Evolutionary conservation across 2,888 invertebrate genomes (phyloP), one percentile per base, ranked within the genome.

Genomic region (Muscina levida): DNA sequence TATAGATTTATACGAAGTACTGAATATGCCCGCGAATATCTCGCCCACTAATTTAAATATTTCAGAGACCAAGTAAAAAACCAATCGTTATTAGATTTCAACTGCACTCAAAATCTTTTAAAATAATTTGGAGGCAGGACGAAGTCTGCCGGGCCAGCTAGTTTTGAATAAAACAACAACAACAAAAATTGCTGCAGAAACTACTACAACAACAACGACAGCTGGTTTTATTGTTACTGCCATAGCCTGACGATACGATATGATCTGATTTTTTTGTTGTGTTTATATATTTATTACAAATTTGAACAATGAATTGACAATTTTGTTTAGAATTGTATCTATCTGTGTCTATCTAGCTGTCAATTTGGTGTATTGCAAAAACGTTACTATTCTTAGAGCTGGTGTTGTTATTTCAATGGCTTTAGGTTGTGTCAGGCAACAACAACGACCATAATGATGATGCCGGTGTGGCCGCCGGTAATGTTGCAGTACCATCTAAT

Each of bases 261-360:
- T 81, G 77, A 81, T 77, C 81, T 81, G 77, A 81, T 81, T 85
- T 31, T 87, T 84, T 83, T 79, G 37, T 67, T 44, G 84, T 87
- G 85, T 82, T 85, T 80, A 86, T 86, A 86, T 88, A 87, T 88
- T 87, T 86, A 87, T 88, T 87, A 86, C 88, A 85, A 88, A 86
- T 88, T 88, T 86, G 84, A 81, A 84, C 87, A 87, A 87, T 62
- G 62, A 42, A 62, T 85, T 86, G 87, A 77, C 87, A 83, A 78
- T 83, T 82, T 75, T 77, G 78, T 39, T 67, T 71, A 46, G 79
- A 77, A 81, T 77, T 73, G 68, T 62, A 72, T 57, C 44, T 62
- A 59, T 46, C 5, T 48, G 1, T 48, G 48, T 17, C 5, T 2
- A 17, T 19, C 8, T 19, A 19, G 42, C 19, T 72, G 37, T 17